A percentile compares a stretch with the other conserved stretches of the same genome.
phyloP scores from a whole-genome alignment of 2,113 vertebrate species.

The Urocolius indicus region DNA sequence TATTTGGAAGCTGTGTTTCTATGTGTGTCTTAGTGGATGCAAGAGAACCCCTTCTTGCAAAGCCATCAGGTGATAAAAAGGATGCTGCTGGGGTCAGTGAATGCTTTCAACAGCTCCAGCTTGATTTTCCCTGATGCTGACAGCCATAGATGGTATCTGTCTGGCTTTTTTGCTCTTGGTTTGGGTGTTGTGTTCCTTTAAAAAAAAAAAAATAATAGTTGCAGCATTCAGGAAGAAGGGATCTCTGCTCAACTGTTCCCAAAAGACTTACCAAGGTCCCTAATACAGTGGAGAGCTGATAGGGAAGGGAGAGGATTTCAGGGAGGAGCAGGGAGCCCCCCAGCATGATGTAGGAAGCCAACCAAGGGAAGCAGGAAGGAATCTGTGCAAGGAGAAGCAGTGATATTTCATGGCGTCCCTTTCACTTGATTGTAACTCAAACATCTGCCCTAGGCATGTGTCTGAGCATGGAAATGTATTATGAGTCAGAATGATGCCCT shows the following conservation, averaged over 20 bases:
- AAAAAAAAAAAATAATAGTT: neutral
- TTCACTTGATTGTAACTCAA: rapidly evolving
- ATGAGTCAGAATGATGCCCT: rapidly evolving
- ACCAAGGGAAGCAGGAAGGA: neutral
- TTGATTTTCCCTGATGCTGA: neutral
- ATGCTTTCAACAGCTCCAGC: neutral
- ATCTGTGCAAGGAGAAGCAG: neutral
- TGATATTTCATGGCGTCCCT: rapidly evolving
- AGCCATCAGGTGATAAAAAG: neutral
- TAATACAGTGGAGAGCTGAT: rapidly evolving
- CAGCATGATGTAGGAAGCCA: neutral
- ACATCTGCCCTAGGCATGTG: rapidly evolving
- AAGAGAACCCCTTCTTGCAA: neutral
- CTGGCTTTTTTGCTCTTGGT: neutral
- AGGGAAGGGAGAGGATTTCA: neutral
- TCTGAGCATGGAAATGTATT: rapidly evolving
- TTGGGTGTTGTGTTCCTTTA: neutral
- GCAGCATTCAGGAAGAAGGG: rapidly evolving
- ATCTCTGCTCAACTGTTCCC: neutral
- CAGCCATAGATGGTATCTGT: neutral
- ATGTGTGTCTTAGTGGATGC: too few species aligned
- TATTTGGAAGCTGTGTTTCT: neutral
- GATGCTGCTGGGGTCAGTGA: neutral
- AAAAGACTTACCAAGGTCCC: neutral
- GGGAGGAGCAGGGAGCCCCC: neutral